Conservation (phyloP, 2,888 invertebrate genomes). For the Parapristionchus giblindavisi region DNA sequence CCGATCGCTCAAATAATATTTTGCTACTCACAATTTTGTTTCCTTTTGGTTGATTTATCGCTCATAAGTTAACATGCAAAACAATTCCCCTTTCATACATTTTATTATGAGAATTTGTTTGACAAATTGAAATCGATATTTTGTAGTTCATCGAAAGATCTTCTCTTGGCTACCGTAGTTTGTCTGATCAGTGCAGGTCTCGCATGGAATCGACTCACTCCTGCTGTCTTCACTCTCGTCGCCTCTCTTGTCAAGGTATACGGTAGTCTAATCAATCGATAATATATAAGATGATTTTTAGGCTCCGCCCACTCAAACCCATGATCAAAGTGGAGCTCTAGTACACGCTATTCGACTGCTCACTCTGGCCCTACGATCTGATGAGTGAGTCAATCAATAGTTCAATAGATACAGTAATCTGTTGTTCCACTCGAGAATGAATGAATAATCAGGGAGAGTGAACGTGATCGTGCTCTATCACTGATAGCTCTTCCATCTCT, state of each 20-base stretch:
- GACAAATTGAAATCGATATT: not conserved
- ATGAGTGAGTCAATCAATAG: not conserved
- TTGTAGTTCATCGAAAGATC: not conserved
- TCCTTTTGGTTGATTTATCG: too few relatives aligned
- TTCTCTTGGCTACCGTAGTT: not conserved
- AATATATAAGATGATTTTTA: too few relatives aligned
- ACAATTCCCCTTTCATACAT: too few relatives aligned
- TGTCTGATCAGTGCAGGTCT: slow-evolving; percentile 12
- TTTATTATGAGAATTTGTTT: not conserved
- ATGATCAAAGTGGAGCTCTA: too few relatives aligned
- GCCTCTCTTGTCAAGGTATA: too few relatives aligned
- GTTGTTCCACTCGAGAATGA: not conserved
- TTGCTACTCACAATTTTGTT: too few relatives aligned
- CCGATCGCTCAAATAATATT: too few relatives aligned
- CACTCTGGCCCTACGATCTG: slow-evolving; percentile 18
- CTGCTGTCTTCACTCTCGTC: not conserved
- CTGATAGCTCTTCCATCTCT: slow-evolving; percentile 13
- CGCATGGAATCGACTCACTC: not conserved
- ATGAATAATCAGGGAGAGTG: too few relatives aligned
- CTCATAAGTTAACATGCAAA: too few relatives aligned
- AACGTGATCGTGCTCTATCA: not conserved
- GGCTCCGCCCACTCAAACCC: too few relatives aligned
- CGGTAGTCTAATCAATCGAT: too few relatives aligned
- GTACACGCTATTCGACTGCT: slow-evolving; percentile 21
- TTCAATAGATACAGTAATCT: not conserved